Base-by-base conservation (phyloP, 1,140 invertebrate genomes). In the Trichomalopsis sarcophagae region DNA sequence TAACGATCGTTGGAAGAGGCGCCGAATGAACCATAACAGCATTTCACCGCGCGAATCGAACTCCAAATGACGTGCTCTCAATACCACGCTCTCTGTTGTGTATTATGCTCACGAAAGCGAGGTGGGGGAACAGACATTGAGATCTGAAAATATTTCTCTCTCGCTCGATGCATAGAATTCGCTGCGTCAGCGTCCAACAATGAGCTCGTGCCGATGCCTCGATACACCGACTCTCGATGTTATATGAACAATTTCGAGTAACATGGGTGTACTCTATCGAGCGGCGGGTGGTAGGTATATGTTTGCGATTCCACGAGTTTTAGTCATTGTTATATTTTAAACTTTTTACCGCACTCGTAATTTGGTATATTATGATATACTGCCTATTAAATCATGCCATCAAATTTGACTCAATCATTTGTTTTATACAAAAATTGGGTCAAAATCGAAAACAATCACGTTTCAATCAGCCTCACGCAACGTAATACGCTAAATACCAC, bases 191-290 rank as follows among this genome's bases (percentile, higher is more conserved):
- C 81, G 84, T 76, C 50, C 81, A 73, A 89, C 87, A 87, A 90
- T 89, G 81, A 77, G 69, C 27, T 73, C 69, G 69, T 21, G 13
- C 7, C 33, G 55, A 73, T 33, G 33, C 2, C 47, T 17, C 79
- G 36, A 36, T 77, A 17, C 40, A 11, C 40, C 36, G 68, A 81
- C n/a, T 23, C 27, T 71, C 50, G 68, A 87, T 86, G 84, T 87
- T 87, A n/a, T 62, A 74, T 84, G 86, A 89, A 88, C 87, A 88
- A 88, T 84, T 71, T 50, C 78, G 89, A 86, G 88, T 90, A 90
- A 89, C 89, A 87, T 85, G 86, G 86, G 71, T 84, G 68, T 62
- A 62, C 55, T 6, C 84, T 82, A 81, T 44, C 77, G 36, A 79
- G 62, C 74, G 3, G 5, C 66, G 62, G 36, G 62, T 71, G 36